Base-by-base conservation (phyloP, 1,140 invertebrate genomes). In the Achatina immaculata region DNA sequence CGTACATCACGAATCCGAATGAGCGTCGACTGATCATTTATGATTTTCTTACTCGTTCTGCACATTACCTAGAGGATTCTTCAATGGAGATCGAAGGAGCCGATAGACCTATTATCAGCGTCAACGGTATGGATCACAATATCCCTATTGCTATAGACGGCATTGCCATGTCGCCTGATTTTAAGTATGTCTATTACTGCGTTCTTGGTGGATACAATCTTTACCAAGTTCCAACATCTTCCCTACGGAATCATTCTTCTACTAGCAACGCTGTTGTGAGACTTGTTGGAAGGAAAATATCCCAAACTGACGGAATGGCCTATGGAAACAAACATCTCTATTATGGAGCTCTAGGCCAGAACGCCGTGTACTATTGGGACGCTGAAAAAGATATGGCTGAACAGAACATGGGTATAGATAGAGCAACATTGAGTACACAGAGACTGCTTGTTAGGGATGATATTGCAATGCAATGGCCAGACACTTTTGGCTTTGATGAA, bases 81-180 rank as follows among this genome's bases (percentile, higher is more conserved):
- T 77, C 82, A 7, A 87, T 87, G 86, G 38, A 75, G 36, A n/a
- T 80, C 16, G 81, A 83, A 48, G 43, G 42, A 19, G 68, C 62
- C 21, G 78, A 58, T 24, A 71, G 43, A 28, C 34, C 74, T 19
- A 45, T 78, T 0, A 80, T 74, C 28, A 66, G 7, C 65, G 51
- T 68, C 34, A 68, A 19, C 42, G 76, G 36, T 36, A 31, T 11
- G 51, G 51, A 77, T 4, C 42, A 74, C 34, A 65, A 66, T 31
- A 58, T 76, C 24, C 51, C 45, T 6, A 78, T 69, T 42, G 73
- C 80, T 0, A 81, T 86, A 31, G 84, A 87, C 73, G 85, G 86
- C 21, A 85, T 87, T 21, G 85, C 86, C 0, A 83, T 87, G 76
- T 83, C 83, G 28, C 68, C 80, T 4, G 83, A 85, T 55, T 87